These are phyloP conservation scores for Todus mexicanus DNA, from an alignment of 2,797 vertebrate genomes.

Conservation along the genomic window DNA sequence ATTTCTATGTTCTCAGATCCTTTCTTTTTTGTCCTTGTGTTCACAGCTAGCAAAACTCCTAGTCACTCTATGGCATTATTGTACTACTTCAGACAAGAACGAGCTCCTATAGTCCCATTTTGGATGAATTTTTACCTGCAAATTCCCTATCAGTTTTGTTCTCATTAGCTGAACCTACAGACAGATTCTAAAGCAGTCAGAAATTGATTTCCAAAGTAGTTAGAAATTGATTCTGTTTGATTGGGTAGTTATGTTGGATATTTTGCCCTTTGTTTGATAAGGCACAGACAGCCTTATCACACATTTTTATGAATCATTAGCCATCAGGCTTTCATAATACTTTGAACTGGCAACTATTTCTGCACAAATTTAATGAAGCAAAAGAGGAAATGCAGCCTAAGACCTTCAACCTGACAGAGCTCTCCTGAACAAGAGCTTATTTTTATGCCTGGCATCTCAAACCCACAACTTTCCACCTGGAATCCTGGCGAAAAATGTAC, in stretches of 20 bases:
- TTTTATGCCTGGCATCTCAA: background rate
- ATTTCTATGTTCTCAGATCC: background rate
- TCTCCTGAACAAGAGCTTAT: background rate
- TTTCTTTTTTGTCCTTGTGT: background rate
- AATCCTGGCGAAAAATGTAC: background rate
- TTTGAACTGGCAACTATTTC: background rate
- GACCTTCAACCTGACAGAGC: background rate
- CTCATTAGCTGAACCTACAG: background rate
- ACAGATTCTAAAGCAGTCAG: background rate
- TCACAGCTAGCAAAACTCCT: background rate
- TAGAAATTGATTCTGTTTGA: background rate
- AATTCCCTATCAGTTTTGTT: background rate
- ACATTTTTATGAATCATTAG: background rate
- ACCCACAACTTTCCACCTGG: background rate
- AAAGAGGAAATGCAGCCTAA: background rate
- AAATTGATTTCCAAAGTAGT: background rate
- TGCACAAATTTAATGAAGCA: background rate
- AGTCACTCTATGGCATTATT: background rate
- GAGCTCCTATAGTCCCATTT: background rate
- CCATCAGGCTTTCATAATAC: background rate
- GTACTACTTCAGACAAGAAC: background rate
- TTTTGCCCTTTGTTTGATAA: background rate
- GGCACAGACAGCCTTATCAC: background rate
- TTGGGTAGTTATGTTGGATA: background rate
- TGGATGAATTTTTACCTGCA: background rate